Percentiles rank a stretch among this genome's conserved stretches.
These are phyloP conservation scores for Schizaphis graminum DNA, from an alignment of 2,888 invertebrate species.

Conservation along the genomic window DNA sequence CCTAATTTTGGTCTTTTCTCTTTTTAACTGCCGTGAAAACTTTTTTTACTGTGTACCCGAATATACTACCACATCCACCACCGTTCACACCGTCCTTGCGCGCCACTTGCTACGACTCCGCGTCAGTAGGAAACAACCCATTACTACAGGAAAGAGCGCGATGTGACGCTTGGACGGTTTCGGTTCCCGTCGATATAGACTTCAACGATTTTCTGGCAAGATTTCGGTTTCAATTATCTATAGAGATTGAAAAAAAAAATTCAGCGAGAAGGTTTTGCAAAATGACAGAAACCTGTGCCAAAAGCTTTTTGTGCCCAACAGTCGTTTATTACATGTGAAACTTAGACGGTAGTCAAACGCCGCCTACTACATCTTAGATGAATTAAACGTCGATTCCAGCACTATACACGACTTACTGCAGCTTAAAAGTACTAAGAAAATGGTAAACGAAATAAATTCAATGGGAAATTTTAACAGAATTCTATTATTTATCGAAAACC, in stretches of 20 bases:
- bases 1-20: neutral
- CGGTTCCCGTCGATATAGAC: conserved; percentile 36
- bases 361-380: neutral
- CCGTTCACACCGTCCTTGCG: neutral
- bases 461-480: neutral
- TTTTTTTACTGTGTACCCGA: neutral
- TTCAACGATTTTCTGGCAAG: conserved; percentile 63
- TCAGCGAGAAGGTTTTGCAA: conserved; percentile 39
- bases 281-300: conserved; percentile 63
- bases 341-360: neutral
- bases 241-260: conserved; percentile 43
- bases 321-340: conserved; percentile 58
- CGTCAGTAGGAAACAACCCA: conserved; percentile 59
- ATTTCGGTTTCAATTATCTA: conserved; percentile 65
- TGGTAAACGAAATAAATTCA: neutral
- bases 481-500: neutral
- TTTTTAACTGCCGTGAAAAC: neutral
- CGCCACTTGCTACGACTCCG: neutral
- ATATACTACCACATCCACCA: neutral
- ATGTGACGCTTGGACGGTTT: conserved; percentile 61
- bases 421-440: neutral
- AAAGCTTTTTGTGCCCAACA: conserved; percentile 62
- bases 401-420: neutral
- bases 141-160: conserved; percentile 59
- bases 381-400: conserved; percentile 48